Evolutionary conservation across 2,888 invertebrate species (phyloP).

Genomic region (Pantelozetes paolii): DNA sequence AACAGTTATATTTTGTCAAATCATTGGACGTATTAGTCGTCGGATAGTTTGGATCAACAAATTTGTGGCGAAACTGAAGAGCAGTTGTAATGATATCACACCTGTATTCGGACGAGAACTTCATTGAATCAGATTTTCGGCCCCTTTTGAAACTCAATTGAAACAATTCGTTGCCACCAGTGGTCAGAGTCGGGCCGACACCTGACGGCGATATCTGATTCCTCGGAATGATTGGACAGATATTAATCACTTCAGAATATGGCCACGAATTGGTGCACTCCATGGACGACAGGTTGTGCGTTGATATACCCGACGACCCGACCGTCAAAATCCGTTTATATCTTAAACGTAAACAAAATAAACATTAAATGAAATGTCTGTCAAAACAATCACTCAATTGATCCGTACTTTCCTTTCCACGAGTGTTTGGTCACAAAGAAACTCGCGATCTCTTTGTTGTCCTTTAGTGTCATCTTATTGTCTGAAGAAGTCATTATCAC

Average conservation of each 20-base stretch:
- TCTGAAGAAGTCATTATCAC: constrained; percentile 1
- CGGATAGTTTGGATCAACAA: constrained; percentile 36
- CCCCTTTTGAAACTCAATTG: constrained; percentile 65
- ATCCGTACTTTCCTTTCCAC: constrained; percentile 88
- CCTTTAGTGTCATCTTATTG: constrained; percentile 23
- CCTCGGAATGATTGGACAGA: constrained; percentile 53
- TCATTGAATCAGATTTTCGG: constrained; percentile 87
- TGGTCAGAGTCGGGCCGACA: constrained; percentile 44
- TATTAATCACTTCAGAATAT: constrained; percentile 56
- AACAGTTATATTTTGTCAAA: constrained; percentile 61
- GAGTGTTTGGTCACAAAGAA: constrained; percentile 95
- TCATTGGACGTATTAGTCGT: constrained; percentile 55
- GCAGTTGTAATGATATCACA: constrained; percentile 66
- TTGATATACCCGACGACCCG: constrained; percentile 90
- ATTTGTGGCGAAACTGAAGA: constrained; percentile 26
- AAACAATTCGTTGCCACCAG: constrained; percentile 56
- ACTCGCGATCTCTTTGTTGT: constrained; percentile 64
- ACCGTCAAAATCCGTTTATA: constrained; percentile 96
- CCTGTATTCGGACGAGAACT: constrained; percentile 91
- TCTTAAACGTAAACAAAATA: constrained; percentile 55
- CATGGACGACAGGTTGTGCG: constrained; percentile 85
- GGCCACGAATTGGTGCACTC: constrained; percentile 81
- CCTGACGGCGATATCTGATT: constrained; percentile 48
- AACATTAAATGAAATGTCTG: not conserved
- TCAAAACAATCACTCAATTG: not conserved